Evolutionary conservation across 1,140 invertebrate species (phyloP).

Genomic region (Platorchestia sp.): DNA sequence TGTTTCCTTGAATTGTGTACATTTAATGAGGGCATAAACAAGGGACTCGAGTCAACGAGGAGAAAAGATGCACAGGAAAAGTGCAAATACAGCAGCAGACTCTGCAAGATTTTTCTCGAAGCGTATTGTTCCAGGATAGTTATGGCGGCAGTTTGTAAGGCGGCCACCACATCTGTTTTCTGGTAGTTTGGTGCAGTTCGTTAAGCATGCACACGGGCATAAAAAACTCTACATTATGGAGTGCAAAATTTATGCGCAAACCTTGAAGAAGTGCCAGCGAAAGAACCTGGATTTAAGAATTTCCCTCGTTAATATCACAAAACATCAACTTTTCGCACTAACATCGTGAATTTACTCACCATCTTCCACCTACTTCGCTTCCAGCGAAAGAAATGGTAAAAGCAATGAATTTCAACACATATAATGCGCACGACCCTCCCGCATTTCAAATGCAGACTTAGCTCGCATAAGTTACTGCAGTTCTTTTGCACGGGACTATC

Average conservation of each 20-base stretch:
- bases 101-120: slow-evolving; percentile 52
- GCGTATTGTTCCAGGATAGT: slow-evolving; percentile 54
- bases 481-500: neutral
- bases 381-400: neutral
- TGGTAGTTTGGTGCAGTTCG: slow-evolving; percentile 51
- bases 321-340: neutral
- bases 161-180: slow-evolving; percentile 54
- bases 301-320: neutral
- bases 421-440: neutral
- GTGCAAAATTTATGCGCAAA: slow-evolving; percentile 37
- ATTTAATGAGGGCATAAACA: slow-evolving; percentile 55
- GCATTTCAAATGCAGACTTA: neutral
- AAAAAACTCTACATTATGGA: slow-evolving; percentile 41
- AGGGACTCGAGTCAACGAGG: slow-evolving; percentile 47
- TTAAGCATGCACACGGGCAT: slow-evolving; percentile 44
- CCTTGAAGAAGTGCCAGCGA: neutral
- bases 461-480: neutral
- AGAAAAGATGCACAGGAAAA: slow-evolving; percentile 54
- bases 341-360: neutral
- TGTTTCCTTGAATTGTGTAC: slow-evolving; percentile 55
- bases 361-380: neutral
- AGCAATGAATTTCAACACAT: neutral
- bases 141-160: slow-evolving; percentile 53
- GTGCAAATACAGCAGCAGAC: slow-evolving; percentile 54
- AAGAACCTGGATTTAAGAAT: slow-evolving; percentile 12